Evolutionary conservation across 1,140 invertebrate species (phyloP).

Genomic region (Belonocnema kinseyi): DNA sequence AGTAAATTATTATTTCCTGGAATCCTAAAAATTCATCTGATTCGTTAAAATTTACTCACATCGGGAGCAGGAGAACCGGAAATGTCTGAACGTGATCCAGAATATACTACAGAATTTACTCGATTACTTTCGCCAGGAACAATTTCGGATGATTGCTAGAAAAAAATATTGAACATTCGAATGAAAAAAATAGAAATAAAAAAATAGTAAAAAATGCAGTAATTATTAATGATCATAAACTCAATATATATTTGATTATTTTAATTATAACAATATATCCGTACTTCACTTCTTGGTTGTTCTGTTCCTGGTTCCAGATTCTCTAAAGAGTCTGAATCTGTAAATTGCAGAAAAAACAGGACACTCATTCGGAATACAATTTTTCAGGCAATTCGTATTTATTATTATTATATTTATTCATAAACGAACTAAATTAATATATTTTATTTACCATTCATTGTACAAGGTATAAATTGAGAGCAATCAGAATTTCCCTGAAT

Average conservation of each 20-base stretch:
- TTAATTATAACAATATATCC: not conserved
- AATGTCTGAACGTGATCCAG: constrained; percentile 41
- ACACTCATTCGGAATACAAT: no score
- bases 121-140: constrained; percentile 56
- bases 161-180: not conserved
- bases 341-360: constrained; percentile 28
- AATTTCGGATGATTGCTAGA: constrained; percentile 53
- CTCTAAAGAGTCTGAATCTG: not conserved
- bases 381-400: no score
- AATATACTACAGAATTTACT: constrained; percentile 50
- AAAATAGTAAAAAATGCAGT: not conserved
- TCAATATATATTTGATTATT: not conserved
- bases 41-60: constrained; percentile 72
- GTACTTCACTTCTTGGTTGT: not conserved
- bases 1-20: not conserved
- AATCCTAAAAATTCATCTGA: not conserved
- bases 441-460: not conserved
- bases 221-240: not conserved
- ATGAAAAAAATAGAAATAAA: not conserved
- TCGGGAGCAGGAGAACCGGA: constrained; percentile 82
- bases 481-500: constrained; percentile 71
- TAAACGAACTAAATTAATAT: no score
- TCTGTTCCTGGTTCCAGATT: not conserved
- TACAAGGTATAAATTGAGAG: constrained; percentile 56
- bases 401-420: no score